Base-by-base conservation (phyloP, 2,113 vertebrate genomes). In the Cottus gobio region DNA sequence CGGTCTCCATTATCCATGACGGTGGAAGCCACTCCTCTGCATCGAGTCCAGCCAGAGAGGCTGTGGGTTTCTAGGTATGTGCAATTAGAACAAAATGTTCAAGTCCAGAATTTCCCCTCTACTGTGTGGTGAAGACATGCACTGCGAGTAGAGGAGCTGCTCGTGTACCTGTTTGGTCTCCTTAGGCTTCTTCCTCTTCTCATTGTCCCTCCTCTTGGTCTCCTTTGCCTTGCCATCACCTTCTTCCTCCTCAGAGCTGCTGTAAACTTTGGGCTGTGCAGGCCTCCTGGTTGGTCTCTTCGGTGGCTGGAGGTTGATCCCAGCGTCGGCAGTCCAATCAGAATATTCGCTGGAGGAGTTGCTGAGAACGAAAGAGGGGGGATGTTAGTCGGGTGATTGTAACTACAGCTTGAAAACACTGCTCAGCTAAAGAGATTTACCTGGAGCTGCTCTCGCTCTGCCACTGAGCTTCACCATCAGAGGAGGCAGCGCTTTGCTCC, bases 271-370 rank as follows among this genome's bases (percentile, higher is more conserved):
- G 62, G 95, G 96, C 77, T 93, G 95, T 11, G 94, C 94, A 12
- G 94, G 94, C 88, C 97, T 96, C 85, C 98, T 96, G 56, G 94
- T 96, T 48, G 96, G 92, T 77, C 98, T 95, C 90, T 99, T 99
- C 0, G 98, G 98, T 5, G 98, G 98, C 79, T 99, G 98, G 36
- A 99, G 96, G 94, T 99, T 99, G 89, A 99, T 99, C 10, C 98
- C 98, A 16, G 98, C 98, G 85, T 99, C 97, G 34, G 98, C 97
- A 20, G 97, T 99, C 98, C 98, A 99, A 89, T 99, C 98, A 0
- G 98, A 99, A 92, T 99, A 99, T 73, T 99, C 98, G 87, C 98
- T 99, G 58, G 98, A 99, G 10, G 97, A 97, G 91, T 97, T 96
- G 61, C 98, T 99, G 79, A 65, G 52, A 34, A 76, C 46, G 3